These are phyloP conservation scores for Rhadina sibilatrix DNA, from an alignment of 2,113 vertebrate species.

Conservation along the genomic window DNA sequence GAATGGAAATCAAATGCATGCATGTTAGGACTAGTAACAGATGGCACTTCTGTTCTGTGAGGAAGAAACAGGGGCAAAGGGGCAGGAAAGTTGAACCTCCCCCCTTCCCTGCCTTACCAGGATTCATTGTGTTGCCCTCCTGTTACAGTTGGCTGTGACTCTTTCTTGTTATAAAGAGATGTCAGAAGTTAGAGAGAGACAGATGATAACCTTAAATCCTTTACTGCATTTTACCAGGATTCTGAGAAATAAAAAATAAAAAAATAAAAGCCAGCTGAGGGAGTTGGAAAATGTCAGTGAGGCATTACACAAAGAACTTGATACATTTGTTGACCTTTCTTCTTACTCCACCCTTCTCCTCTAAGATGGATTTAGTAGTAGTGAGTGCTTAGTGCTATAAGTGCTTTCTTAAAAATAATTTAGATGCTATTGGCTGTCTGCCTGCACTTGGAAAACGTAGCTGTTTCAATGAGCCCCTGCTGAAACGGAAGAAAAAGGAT, in stretches of 20 bases:
- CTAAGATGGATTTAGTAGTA: slow-evolving; percentile 39
- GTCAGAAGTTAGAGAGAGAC: slow-evolving; percentile 61
- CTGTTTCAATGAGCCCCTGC: slow-evolving; percentile 56
- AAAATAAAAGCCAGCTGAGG: slow-evolving; percentile 28
- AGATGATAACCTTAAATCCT: slow-evolving; percentile 62
- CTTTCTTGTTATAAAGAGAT: slow-evolving; percentile 71
- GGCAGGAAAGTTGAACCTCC: slow-evolving; percentile 57
- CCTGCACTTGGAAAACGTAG: slow-evolving; percentile 58
- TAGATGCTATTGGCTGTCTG: slow-evolving; percentile 73
- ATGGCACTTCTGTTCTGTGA: slow-evolving; percentile 71
- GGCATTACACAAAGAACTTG: slow-evolving; percentile 45
- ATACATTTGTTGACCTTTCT: slow-evolving; percentile 68
- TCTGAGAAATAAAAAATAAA: slow-evolving; percentile 45
- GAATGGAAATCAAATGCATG: slow-evolving; percentile 68
- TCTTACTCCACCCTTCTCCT: slow-evolving; percentile 55
- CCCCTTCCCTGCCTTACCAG: slow-evolving; percentile 42
- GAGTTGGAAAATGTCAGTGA: slow-evolving; percentile 60
- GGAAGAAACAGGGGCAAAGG: slow-evolving; percentile 56
- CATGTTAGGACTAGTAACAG: slow-evolving; percentile 64
- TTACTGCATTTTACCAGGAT: slow-evolving; percentile 54
- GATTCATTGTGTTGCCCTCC: slow-evolving; percentile 64
- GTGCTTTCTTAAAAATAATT: slow-evolving; percentile 71
- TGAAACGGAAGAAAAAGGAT: slow-evolving; percentile 35
- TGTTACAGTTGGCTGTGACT: slow-evolving; percentile 66
- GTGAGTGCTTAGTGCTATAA: slow-evolving; percentile 47